Base-by-base conservation (phyloP, 2,888 invertebrate genomes). In the Drosophila rellima region DNA sequence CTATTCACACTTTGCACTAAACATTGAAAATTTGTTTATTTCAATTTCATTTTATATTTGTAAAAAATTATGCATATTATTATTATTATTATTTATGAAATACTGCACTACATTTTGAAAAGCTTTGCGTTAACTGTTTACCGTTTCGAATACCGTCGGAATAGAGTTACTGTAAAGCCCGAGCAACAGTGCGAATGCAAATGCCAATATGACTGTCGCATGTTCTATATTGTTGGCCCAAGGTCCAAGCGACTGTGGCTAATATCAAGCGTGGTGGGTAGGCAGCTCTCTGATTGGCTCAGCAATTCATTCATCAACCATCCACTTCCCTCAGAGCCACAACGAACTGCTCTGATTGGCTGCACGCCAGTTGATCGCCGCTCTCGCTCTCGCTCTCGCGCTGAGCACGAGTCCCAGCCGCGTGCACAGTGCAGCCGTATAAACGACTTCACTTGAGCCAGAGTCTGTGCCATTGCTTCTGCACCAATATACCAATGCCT, bases 261-360 rank as follows among this genome's bases (percentile, higher is more conserved):
- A 70, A 54, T 63, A 13, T 10, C 13, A 15, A 18, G 15, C 7
- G 44, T 35, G 31, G 54, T 66, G 42, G 39, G 31, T 33, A 52
- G 52, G 31, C 57, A n/a, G 29, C 44, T 6, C 23, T 62, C 52
- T 57, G 67, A 85, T 81, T 81, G 80, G 80, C 54, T 39, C 15
- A 8, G 1, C 10, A 26, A 17, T 4, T 8, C 42, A 39, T 37
- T 50, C 35, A 66, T 42, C 31, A 63, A 37, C 33, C 54, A 60
- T 67, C 82, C 63, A 83, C 78, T 47, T 18, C 45, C 39, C 37
- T 18, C 23, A 29, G 26, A 7, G 7, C 13, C 10, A 20, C 54
- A 29, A n/a, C 45, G 23, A 13, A 3, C 42, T 0, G 1, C 44
- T 56, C 48, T 56, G 74, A 74, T 74, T 74, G 73, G 73, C 56